These are phyloP conservation scores for Mirounga angustirostris DNA, from an alignment of 2,113 vertebrate species.

Conservation along the genomic window DNA sequence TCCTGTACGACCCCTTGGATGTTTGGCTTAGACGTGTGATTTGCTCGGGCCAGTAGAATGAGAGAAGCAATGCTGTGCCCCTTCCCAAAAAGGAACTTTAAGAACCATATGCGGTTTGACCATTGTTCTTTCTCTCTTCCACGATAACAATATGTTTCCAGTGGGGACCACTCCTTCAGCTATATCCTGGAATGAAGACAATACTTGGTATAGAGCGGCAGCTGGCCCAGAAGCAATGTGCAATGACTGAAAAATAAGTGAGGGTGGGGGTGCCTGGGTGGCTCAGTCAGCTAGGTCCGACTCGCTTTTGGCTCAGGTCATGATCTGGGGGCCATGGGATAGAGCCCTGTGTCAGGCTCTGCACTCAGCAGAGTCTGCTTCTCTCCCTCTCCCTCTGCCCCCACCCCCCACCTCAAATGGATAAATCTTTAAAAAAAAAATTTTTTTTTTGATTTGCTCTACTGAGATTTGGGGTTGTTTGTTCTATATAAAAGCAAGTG, in stretches of 20 bases:
- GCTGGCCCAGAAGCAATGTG: fast-evolving
- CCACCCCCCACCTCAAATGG: not conserved
- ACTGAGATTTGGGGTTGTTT: not conserved
- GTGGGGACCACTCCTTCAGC: not conserved
- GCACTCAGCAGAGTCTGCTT: not conserved
- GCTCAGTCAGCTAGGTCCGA: not conserved
- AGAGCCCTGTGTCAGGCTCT: not conserved
- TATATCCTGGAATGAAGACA: not conserved
- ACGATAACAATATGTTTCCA: fast-evolving
- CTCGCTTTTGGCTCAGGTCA: not conserved
- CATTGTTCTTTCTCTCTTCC: not conserved
- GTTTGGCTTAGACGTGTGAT: too few relatives aligned
- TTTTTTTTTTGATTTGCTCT: too few relatives aligned
- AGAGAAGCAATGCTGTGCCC: not conserved
- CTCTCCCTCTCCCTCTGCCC: not conserved
- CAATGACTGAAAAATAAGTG: fast-evolving
- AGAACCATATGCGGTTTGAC: not conserved
- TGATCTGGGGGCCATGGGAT: not conserved
- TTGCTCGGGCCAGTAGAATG: not conserved
- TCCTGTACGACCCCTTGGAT: fast-evolving
- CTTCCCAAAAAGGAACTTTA: not conserved
- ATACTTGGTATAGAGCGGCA: not conserved
- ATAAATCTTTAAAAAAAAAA: not conserved
- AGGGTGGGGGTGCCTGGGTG: not conserved
- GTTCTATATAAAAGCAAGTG: not conserved